Evolutionary conservation across 2,797 vertebrate genomes (phyloP), one percentile per base, ranked within the genome.

Genomic region (Gephyroberyx darwinii): DNA sequence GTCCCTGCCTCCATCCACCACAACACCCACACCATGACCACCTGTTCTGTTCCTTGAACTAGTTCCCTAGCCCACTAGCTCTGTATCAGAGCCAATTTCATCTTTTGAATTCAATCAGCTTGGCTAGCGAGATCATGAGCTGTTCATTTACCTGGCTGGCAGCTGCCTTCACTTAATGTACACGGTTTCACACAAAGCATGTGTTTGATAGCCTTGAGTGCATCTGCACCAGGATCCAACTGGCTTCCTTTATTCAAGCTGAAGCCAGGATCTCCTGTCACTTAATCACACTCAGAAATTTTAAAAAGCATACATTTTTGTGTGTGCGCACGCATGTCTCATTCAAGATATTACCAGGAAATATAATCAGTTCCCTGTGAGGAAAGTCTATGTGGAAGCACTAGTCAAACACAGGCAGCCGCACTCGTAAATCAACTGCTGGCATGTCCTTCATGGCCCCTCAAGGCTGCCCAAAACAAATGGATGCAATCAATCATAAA

Each of bases 321-420:
- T 37, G 65, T 35, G 33, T 35, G 33, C 8, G 33, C 33, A 5
- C 48, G 39, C 82, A 69, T 82, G 50, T 69, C 47, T 47, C 35
- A 73, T 74, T 74, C 12, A 52, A 54, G 65, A 41, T 59, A 71
- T 75, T 59, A 60, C 59, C 64, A 70, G 74, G 82, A 86, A 88
- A 83, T 86, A 85, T 74, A 88, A 69, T 85, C 33, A 54, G 59
- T 83, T 89, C 88, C 75, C 85, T 90, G 84, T 87, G 82, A 79
- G 86, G 82, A 76, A 74, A 67, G 82, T 75, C 67, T 73, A 43
- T 83, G 81, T 86, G 87, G 85, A 91, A 88, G 85, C 78, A 10
- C 51, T 84, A 61, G 83, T 92, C 89, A 93, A 91, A 93, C 87
- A 90, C 78, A 81, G 87, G 86, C 85, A 84, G 84, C 87, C 80